A percentile compares a stretch with the other conserved stretches of the same genome.
These are phyloP conservation scores for Mercenaria mercenaria DNA, from an alignment of 1,140 invertebrate genomes.

Conservation along the genomic window DNA sequence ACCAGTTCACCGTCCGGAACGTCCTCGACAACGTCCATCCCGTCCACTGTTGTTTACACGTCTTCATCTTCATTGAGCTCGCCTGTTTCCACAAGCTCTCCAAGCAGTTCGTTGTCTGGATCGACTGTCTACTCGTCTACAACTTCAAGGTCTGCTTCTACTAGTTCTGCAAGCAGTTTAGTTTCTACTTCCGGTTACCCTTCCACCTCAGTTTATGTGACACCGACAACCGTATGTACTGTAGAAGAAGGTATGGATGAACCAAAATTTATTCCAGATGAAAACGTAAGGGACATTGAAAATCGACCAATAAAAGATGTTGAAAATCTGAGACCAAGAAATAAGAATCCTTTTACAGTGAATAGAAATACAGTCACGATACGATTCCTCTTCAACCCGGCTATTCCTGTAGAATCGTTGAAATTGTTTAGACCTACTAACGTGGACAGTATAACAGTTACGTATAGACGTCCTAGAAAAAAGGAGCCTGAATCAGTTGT, in stretches of 20 bases:
- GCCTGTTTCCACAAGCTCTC: no score
- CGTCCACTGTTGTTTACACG: no score
- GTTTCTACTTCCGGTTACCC: not conserved
- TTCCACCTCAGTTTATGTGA: not conserved
- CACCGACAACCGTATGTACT: constrained; percentile 12
- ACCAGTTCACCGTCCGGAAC: not conserved
- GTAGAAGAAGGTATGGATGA: constrained; percentile 31
- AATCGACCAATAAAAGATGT: not conserved
- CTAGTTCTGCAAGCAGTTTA: not conserved
- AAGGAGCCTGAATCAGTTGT: not conserved
- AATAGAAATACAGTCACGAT: not conserved
- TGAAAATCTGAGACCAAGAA: not conserved
- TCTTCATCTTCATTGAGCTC: no score
- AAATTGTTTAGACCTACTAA: not conserved
- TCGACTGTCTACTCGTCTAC: not conserved
- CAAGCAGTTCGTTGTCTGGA: not conserved
- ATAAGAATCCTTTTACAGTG: not conserved
- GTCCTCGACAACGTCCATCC: not conserved
- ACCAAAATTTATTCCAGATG: constrained; percentile 22
- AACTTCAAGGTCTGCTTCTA: not conserved
- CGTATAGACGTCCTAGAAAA: not conserved
- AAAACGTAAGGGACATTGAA: not conserved
- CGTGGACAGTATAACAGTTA: not conserved
- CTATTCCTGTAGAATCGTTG: not conserved
- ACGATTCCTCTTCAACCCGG: not conserved